These are phyloP conservation scores for Symphodus melops DNA, from an alignment of 2,113 vertebrate genomes.

Conservation along the genomic window DNA sequence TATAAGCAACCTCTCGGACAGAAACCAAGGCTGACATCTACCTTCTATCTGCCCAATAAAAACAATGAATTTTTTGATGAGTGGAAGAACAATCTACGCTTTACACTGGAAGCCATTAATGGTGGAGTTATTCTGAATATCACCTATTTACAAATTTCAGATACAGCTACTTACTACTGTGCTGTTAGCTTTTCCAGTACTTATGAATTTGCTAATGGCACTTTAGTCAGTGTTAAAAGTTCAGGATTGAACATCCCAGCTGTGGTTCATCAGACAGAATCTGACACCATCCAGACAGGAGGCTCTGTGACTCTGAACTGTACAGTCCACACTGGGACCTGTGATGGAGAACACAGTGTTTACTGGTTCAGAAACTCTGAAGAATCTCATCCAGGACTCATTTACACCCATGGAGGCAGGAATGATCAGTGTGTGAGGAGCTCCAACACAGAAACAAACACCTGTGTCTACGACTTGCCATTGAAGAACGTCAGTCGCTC, in stretches of 20 bases:
- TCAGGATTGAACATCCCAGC: not conserved
- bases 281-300: conserved; percentile 39
- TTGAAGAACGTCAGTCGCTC: conserved; percentile 11
- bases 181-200: fast-evolving
- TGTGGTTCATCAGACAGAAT: conserved; percentile 35
- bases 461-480: conserved; percentile 46
- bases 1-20: conserved; percentile 60
- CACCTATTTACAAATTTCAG: not conserved
- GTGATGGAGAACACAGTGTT: conserved; percentile 63
- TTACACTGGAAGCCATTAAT: not conserved
- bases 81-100: conserved; percentile 44
- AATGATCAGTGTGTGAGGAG: conserved; percentile 40
- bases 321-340: conserved; percentile 45
- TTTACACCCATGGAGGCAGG: conserved; percentile 46
- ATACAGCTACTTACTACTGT: conserved; percentile 69
- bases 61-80: not conserved
- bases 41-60: conserved; percentile 6
- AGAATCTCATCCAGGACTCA: conserved; percentile 43
- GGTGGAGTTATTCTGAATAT: conserved; percentile 49
- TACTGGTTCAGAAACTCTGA: conserved; percentile 64
- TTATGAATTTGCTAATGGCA: conserved; percentile 10
- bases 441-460: not conserved
- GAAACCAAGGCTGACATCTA: conserved; percentile 43
- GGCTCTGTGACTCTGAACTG: conserved; percentile 65
- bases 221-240: conserved; percentile 27